These are phyloP conservation scores for Naso thynnoides DNA, from an alignment of 2,797 vertebrate genomes.

Conservation along the genomic window DNA sequence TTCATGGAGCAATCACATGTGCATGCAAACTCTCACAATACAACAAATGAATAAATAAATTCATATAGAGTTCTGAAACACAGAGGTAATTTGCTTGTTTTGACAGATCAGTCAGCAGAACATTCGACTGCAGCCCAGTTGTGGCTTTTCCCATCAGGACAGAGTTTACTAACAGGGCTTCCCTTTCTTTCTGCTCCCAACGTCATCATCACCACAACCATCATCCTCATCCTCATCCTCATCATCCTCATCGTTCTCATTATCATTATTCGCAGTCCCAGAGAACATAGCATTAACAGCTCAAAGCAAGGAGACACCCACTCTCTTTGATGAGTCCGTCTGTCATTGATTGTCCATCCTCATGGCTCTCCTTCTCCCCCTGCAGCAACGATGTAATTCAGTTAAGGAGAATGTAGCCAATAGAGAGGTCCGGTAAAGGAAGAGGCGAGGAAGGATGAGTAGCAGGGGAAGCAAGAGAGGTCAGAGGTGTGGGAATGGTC, in stretches of 20 bases:
- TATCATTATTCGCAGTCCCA: neutral
- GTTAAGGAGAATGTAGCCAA: constrained; percentile 67
- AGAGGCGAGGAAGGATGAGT: constrained; percentile 53
- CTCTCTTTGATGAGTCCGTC: constrained; percentile 44
- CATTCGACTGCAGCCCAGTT: constrained; percentile 37
- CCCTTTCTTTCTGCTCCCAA: constrained; percentile 26
- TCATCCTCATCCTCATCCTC: neutral
- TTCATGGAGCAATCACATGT: constrained; percentile 36
- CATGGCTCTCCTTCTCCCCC: constrained; percentile 60
- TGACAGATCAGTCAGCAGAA: constrained; percentile 56
- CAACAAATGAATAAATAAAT: constrained; percentile 32
- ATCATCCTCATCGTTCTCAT: constrained; percentile 4
- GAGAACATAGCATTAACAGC: constrained; percentile 32
- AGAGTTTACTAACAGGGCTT: constrained; percentile 55
- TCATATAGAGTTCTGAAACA: constrained; percentile 19
- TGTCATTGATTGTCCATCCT: constrained; percentile 61
- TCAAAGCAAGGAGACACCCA: constrained; percentile 30
- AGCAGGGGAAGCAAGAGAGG: constrained; percentile 45
- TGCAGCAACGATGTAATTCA: constrained; percentile 67
- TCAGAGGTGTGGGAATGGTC: constrained; percentile 72
- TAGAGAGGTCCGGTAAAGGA: constrained; percentile 29
- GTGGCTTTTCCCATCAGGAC: constrained; percentile 55
- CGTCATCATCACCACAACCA: neutral
- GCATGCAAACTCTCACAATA: constrained; percentile 22
- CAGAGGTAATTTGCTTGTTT: constrained; percentile 47